A percentile compares a stretch with the other conserved stretches of the same genome.
These are phyloP conservation scores for Neoascia interrupta DNA, from an alignment of 2,888 invertebrate species.

Conservation along the genomic window DNA sequence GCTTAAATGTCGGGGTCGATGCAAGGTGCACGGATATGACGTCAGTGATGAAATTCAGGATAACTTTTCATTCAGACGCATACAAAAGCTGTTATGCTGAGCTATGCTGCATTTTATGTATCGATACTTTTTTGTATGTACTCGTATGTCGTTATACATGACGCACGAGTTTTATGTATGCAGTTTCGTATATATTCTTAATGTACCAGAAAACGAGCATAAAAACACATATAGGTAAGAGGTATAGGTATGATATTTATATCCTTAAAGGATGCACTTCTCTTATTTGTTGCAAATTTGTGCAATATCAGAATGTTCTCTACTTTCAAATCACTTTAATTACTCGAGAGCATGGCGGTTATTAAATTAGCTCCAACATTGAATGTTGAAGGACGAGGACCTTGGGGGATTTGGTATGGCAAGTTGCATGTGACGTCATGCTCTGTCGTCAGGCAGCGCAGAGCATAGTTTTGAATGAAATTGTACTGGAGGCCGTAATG, in stretches of 20 bases:
- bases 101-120: background rate
- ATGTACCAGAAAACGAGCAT: no score
- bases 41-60: conserved; percentile 56
- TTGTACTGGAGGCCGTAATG: background rate
- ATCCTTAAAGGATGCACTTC: no score
- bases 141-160: no score
- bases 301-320: no score
- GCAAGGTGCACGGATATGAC: conserved; percentile 56
- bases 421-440: conserved; percentile 48
- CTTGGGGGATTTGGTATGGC: conserved; percentile 33
- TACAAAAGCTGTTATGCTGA: conserved; percentile 20
- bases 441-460: conserved; percentile 27
- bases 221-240: no score
- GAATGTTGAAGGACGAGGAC: conserved; percentile 17
- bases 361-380: conserved; percentile 1
- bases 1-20: conserved; percentile 51
- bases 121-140: conserved; percentile 11
- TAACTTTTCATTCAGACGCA: conserved; percentile 58
- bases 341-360: conserved; percentile 1
- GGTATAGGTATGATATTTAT: no score
- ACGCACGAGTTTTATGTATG: conserved; percentile 41
- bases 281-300: no score
- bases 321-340: no score
- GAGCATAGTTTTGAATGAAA: conserved; percentile 34
- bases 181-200: no score